Evolutionary conservation across 2,888 invertebrate species (phyloP), one percentile per base, ranked within the genome.

Genomic region (Plagodis dolabraria): DNA sequence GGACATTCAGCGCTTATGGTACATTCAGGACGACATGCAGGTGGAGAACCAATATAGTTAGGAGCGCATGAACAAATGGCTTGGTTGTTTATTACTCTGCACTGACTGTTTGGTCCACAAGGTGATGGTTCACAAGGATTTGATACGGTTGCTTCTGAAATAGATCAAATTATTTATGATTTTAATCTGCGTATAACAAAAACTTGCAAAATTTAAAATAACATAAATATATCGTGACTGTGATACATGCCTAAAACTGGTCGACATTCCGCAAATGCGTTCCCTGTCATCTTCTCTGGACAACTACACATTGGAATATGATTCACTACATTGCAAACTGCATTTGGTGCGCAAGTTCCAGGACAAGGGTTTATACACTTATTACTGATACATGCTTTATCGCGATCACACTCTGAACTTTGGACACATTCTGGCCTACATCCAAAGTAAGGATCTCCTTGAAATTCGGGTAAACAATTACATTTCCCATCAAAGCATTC

Each of bases 351-450:
- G 79, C 97, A 97, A 36, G 96, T 96, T 63, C 95, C 96, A 6
- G 95, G 94, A 74, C 97, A 97, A 57, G 97, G 97, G 85, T 97
- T 95, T 63, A 86, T 83, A 76, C 97, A 97, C 85, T 96, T 96
- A 76, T 95, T 96, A 74, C 93, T 92, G 7, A 96, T 92, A 73
- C 97, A 97, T 48, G 96, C 95, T 77, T 93, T 94, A 75, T 95
- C 91, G 51, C 95, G 93, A 7, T 94, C 86, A 80, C 97, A 97
- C 71, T 97, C 97, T 6, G 93, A 92, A 76, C 95, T 97, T 36
- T 96, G 92, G 10, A 96, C 93, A 83, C 97, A 97, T 87, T 97
- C 96, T 1, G 97, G 97, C 64, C 96, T 93, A 79, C 97, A 97
- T 50, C 94, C 95, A 63, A 88, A 84, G 73, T 96, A 96, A 0